A percentile compares a stretch with the other conserved stretches of the same genome.
Evolutionary conservation across 2,888 invertebrate genomes (phyloP).

Genomic region (Tigriopus californicus): DNA sequence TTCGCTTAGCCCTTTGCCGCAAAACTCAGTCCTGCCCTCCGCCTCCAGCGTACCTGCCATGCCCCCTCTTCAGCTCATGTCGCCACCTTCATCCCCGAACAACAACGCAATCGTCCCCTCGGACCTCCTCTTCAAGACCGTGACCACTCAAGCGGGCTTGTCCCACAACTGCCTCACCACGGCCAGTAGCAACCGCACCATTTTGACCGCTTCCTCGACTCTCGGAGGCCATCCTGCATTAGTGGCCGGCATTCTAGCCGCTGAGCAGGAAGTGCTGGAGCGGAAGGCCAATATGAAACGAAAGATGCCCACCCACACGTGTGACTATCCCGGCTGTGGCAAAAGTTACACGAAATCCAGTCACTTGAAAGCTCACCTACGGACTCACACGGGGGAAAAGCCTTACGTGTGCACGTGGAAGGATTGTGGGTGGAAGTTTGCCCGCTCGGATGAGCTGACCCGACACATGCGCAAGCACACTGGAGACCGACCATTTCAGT

Average conservation of each 20-base stretch:
- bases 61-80: constrained; percentile 22
- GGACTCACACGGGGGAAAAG: constrained; percentile 44
- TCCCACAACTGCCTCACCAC: neutral
- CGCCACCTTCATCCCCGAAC: constrained; percentile 23
- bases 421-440: constrained; percentile 40
- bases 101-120: neutral
- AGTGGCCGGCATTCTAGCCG: neutral
- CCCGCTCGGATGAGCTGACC: constrained; percentile 36
- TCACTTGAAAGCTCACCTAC: constrained; percentile 38
- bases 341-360: constrained; percentile 40
- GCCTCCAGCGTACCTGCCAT: neutral
- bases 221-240: neutral
- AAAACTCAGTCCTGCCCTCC: no score
- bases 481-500: constrained; percentile 39
- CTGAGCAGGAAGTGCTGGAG: neutral
- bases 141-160: neutral
- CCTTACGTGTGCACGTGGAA: constrained; percentile 44
- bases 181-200: neutral
- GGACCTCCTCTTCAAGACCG: neutral
- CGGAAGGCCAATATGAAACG: neutral
- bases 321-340: constrained; percentile 29
- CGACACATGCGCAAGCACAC: constrained; percentile 33
- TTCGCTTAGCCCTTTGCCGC: no score
- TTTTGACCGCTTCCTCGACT: neutral
- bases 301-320: constrained; percentile 22